Evolutionary conservation across 2,797 vertebrate genomes (phyloP), one percentile per base, ranked within the genome.

Genomic region (Sebastiscus tertius): DNA sequence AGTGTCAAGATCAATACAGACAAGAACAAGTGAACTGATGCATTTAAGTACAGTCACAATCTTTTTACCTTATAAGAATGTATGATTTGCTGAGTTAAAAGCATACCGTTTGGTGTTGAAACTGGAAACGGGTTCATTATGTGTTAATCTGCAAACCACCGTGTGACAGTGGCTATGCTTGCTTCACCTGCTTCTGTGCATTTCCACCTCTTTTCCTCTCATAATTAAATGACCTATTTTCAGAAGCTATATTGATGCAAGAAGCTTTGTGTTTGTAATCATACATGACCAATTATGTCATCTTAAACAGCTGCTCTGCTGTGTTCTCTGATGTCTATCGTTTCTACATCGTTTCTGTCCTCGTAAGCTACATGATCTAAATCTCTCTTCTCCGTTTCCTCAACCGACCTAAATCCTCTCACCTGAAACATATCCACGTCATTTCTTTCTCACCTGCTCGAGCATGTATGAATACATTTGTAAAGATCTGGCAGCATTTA

Each of bases 371-470:
- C 61, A 39, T 75, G 26, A 88, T 81, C 58, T 75, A 58, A 89
- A 90, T 87, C 80, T 63, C 58, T 79, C 74, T 42, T 84, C 84
- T 84, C 71, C 2, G 10, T 90, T 83, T 89, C 85, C 71, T 80
- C 72, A 72, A 56, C 34, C 54, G 13, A 36, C 14, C 34, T 81
- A 66, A 88, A 88, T 82, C 79, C 80, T 71, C 61, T 89, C 62
- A 71, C 61, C 73, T 88, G 70, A 79, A 86, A 80, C 29, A 26
- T 63, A 70, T 27, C 65, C 42, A 58, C 36, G 2, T 60, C 1
- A 14, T 60, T 42, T 60, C 18, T 66, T 26, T 49, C 1, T 55
- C 18, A 33, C 12, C 6, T 13, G 22, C 22, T 59, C 0, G 0
- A 20, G 46, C n/a, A n/a, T 52, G 8, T 14, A 8, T 49, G 8